phyloP scores from a whole-genome alignment of 2,797 vertebrate species.

The Acropternis orthonyx region DNA sequence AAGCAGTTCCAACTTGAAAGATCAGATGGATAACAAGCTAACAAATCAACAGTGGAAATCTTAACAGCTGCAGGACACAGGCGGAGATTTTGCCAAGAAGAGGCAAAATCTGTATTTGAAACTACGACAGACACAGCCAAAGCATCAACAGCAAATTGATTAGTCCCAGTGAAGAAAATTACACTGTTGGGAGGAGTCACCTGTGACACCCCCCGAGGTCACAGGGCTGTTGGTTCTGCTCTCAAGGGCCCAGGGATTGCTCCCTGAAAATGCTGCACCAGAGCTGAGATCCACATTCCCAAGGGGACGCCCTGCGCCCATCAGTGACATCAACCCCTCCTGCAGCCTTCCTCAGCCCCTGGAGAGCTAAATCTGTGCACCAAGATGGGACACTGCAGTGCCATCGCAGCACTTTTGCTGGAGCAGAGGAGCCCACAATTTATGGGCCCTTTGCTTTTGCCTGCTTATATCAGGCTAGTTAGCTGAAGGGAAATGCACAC shows the following conservation, averaged over 20 bases:
- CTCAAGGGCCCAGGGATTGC: neutral
- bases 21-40: neutral
- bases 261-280: neutral
- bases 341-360: constrained; percentile 25
- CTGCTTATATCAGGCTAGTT: constrained; percentile 62
- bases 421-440: constrained; percentile 35
- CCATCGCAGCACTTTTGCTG: constrained; percentile 38
- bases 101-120: neutral
- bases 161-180: neutral
- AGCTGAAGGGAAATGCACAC: constrained; percentile 41
- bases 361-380: constrained; percentile 32
- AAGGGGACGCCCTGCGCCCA: constrained; percentile 3
- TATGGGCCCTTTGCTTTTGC: constrained; percentile 42
- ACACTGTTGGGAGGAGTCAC: neutral
- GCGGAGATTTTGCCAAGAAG: neutral
- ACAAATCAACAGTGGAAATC: neutral
- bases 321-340: constrained; percentile 13
- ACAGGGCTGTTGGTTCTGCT: neutral
- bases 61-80: neutral
- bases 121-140: fast-evolving
- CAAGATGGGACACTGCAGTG: constrained; percentile 7
- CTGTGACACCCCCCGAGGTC: neutral
- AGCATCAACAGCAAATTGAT: neutral
- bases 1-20: neutral
- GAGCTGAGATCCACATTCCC: neutral